Base-by-base conservation (phyloP, 1,140 invertebrate genomes). In the Lineus longissimus region DNA sequence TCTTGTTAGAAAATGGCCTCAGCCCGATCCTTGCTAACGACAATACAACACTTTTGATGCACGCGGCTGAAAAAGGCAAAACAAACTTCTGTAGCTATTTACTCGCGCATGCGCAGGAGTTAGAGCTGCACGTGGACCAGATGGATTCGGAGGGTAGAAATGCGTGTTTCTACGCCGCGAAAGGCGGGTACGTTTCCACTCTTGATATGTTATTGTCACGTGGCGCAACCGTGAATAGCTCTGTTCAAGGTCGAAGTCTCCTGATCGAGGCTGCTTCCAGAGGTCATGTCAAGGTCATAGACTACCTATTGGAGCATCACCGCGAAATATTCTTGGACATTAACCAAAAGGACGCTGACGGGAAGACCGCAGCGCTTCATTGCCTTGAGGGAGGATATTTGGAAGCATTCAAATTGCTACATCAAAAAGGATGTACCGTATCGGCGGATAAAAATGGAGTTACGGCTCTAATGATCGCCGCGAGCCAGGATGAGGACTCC, bases 141-240 rank as follows among this genome's bases (percentile, higher is more conserved):
- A 23, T 47, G 36, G 66, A 68, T 57, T 59, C 61, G 25, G 22
- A 59, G 43, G 66, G 66, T 2, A 56, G 55, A 30, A 68, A 68
- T 43, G 63, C 62, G 1, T 51, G 62, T 4, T 68, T 68, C 51
- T 68, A 66, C 25, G 59, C 66, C 1, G 54, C 59, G 7, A 43
- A 55, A 2, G 64, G 43, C 0, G 66, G 66, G 19, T 36, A 61
- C 22, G 11, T 61, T 1, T 17, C 19, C 0, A 54, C 41, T 2
- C 33, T 66, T 4, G n/a, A 61, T n/a, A 23, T 25, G 54, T 33
- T 68, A 9, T 29, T 64, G 7, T 29, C 43, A 9, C 54, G 55
- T 2, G 67, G 67, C 11, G 59, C 47, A 23, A 22, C 23, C 0
- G 56, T 61, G 0, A 31, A 51, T 1, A 63, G 23, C 31, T 62